Conservation (phyloP, 2,797 vertebrate genomes). For the Pseudochirops cupreus region DNA sequence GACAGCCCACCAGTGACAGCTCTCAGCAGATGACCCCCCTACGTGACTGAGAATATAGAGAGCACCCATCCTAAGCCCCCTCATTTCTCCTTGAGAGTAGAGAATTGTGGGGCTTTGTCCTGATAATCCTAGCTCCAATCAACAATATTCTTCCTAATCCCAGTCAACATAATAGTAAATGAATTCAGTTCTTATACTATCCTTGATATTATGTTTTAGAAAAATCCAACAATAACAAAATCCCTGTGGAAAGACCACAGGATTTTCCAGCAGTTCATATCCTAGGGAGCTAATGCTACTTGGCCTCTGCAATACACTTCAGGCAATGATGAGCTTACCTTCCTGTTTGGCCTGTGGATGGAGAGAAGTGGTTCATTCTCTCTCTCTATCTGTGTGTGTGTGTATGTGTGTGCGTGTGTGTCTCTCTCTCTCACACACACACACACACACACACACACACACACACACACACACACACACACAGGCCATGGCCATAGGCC, state of each 20-base stretch:
- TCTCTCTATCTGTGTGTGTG: no score
- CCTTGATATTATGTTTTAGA: neutral
- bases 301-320: neutral
- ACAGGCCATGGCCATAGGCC: neutral
- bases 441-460: no score
- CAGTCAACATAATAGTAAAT: neutral
- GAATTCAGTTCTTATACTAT: neutral
- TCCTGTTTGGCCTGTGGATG: neutral
- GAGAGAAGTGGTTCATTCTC: neutral
- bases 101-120: neutral
- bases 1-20: neutral
- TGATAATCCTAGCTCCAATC: neutral
- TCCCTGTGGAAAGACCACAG: neutral
- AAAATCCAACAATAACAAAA: neutral
- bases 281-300: neutral
- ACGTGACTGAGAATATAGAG: neutral
- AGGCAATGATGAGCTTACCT: neutral
- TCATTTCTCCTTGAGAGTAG: neutral
- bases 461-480: no score
- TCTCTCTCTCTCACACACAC: no score
- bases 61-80: neutral
- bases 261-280: neutral
- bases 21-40: neutral
- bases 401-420: no score
- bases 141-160: slow-evolving; percentile 1